Evolutionary conservation across 2,797 vertebrate species (phyloP), one percentile per base, ranked within the genome.

Genomic region (Semotilus atromaculatus): DNA sequence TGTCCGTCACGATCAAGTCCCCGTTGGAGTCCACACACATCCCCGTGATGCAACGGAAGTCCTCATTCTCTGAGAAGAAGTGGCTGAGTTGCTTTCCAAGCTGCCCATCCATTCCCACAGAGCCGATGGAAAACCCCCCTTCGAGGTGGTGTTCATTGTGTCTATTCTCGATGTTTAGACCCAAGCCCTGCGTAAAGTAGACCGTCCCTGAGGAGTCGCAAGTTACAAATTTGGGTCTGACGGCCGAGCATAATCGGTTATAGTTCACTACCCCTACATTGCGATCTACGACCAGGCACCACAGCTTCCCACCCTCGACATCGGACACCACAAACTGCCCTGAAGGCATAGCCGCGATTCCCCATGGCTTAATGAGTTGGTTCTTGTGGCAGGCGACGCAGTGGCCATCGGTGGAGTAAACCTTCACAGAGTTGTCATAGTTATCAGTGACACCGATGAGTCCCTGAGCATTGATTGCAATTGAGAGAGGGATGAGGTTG

Each of bases 291-390:
- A 96, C 96, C 78, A 99, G 95, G 87, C 98, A 97, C 98, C 98
- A 99, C 34, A 99, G 96, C 89, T 99, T 99, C 0, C 97, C 98
- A 0, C 98, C 98, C 93, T 99, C 98, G 71, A 99, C 97, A 0
- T 99, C 98, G 0, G 98, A 97, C 79, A 99, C 98, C 0, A 99
- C 98, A 1, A 99, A 98, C 92, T 99, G 97, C 9, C 98, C 98
- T 0, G 97, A 97, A 0, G 98, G 98, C 91, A 96, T 96, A 23
- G 98, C 97, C 0, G 98, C 93, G 13, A 99, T 97, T 86, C 98
- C 98, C 98, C 98, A 99, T 0, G 98, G 98, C 87, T 99, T 99
- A 90, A 98, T 97, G 3, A 99, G 94, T 88, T 99, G 97, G 93
- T 97, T 98, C 78, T 97, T 95, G 92, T 99, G 98, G 85, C 98